These are phyloP conservation scores for Mohoua ochrocephala DNA, from an alignment of 2,113 vertebrate genomes.

Conservation along the genomic window DNA sequence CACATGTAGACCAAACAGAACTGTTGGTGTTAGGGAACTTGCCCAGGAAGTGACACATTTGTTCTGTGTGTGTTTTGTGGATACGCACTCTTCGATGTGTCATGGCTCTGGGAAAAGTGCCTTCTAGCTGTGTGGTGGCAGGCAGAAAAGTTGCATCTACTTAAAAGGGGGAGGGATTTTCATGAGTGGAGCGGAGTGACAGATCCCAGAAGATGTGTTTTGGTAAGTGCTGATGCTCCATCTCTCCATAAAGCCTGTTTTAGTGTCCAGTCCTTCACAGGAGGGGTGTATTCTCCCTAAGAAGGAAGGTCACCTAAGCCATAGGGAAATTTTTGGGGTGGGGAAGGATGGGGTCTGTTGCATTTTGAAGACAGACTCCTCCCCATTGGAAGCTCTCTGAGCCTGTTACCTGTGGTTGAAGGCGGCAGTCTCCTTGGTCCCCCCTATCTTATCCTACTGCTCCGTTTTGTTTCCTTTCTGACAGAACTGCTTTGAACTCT, in stretches of 20 bases:
- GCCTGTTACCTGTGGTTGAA: not conserved
- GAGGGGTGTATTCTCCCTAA: not conserved
- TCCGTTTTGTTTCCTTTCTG: not conserved
- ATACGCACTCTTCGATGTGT: not conserved
- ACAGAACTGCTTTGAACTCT: conserved; percentile 94
- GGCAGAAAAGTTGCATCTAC: not conserved
- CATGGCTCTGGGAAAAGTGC: not conserved
- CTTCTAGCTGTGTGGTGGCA: not conserved
- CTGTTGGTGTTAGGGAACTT: not conserved
- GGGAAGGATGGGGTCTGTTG: not conserved
- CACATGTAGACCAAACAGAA: not conserved
- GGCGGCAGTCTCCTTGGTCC: not conserved
- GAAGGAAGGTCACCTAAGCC: not conserved
- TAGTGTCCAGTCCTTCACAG: not conserved
- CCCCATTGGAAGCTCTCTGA: not conserved
- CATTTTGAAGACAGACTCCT: not conserved
- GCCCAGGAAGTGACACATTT: not conserved
- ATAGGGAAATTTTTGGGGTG: not conserved
- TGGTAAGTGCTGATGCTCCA: not conserved
- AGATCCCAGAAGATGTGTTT: not conserved
- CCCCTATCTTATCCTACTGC: not conserved
- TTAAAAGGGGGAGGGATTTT: not conserved
- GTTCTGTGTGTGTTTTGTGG: not conserved
- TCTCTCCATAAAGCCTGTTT: not conserved
- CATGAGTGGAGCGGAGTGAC: not conserved